Evolutionary conservation across 2,888 invertebrate species (phyloP), one percentile per base, ranked within the genome.

Genomic region (Phymatocera aterrima): DNA sequence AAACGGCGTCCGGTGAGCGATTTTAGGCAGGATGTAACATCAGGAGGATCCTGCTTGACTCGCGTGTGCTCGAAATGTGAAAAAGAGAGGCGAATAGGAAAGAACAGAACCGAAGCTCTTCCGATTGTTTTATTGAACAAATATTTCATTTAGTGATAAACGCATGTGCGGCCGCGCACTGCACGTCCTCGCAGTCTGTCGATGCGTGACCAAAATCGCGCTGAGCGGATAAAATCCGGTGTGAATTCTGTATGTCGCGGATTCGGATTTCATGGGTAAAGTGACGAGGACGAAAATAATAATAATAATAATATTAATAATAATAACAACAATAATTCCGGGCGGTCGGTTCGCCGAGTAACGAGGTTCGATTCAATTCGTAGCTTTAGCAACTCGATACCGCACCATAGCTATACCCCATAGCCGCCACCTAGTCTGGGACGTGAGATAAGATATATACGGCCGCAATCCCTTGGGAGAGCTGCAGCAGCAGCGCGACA

Each of bases 401-500:
- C n/a, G n/a, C n/a, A n/a, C n/a, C n/a, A n/a, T n/a, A n/a, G n/a
- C n/a, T n/a, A n/a, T n/a, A n/a, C n/a, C n/a, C n/a, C n/a, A n/a
- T n/a, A n/a, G n/a, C n/a, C n/a, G n/a, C n/a, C n/a, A n/a, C n/a
- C n/a, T n/a, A n/a, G n/a, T n/a, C 37, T 37, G 34, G 37, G 34
- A 34, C 43, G 68, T 43, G 68, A 68, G 68, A 68, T 64, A 64
- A 64, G 64, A 64, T 64, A 64, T n/a, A n/a, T 64, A 34, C 64
- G 64, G 64, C 18, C n/a, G 34, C 43, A 46, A 68, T 68, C 68
- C 68, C 24, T n/a, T 2, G 68, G 43, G 68, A 43, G 37, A 6
- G 24, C 24, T 28, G 28, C n/a, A 18, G 2, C n/a, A 51, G 43
- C 68, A 15, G 34, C 10, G 68, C 24, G 68, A 68, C 68, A 68